These are phyloP conservation scores for Amphiura filiformis DNA, from an alignment of 35 echinoderm and acorn worm species.

Conservation along the genomic window DNA sequence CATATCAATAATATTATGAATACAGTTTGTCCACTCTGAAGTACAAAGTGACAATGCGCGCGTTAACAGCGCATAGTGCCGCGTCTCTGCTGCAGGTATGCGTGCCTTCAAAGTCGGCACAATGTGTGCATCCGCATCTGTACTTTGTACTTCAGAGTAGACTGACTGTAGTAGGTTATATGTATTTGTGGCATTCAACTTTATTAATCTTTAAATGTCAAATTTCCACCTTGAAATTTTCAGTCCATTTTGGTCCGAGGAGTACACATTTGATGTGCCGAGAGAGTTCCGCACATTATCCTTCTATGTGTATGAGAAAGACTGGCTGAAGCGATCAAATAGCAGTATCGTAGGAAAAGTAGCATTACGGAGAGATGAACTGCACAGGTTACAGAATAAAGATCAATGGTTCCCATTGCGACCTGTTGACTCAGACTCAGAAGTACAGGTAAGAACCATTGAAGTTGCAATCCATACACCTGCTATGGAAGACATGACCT, in stretches of 20 bases:
- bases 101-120: too few relatives aligned
- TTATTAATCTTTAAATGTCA: background rate
- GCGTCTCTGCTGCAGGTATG: too few relatives aligned
- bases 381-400: slow-evolving; percentile 76
- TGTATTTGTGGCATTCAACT: background rate
- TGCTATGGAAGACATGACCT: background rate
- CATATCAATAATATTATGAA: background rate
- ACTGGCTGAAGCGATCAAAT: slow-evolving; percentile 79
- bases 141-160: too few relatives aligned
- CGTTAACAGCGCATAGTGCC: too few relatives aligned
- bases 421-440: slow-evolving; percentile 81
- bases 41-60: too few relatives aligned
- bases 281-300: slow-evolving; percentile 82
- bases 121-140: too few relatives aligned
- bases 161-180: too few relatives aligned
- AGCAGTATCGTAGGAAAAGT: slow-evolving; percentile 72
- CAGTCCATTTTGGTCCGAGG: slow-evolving; percentile 96
- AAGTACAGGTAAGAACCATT: slow-evolving; percentile 81
- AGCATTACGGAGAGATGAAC: slow-evolving; percentile 66
- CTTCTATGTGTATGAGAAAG: slow-evolving; percentile 95
- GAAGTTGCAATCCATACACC: background rate
- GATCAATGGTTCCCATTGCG: slow-evolving; percentile 86
- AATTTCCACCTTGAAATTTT: too few relatives aligned
- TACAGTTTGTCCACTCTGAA: too few relatives aligned
- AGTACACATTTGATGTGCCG: slow-evolving; percentile 90